phyloP scores from a whole-genome alignment of 37 sponge, comb jelly and placozoan species.

The Chondrilla cf. caribensis region DNA sequence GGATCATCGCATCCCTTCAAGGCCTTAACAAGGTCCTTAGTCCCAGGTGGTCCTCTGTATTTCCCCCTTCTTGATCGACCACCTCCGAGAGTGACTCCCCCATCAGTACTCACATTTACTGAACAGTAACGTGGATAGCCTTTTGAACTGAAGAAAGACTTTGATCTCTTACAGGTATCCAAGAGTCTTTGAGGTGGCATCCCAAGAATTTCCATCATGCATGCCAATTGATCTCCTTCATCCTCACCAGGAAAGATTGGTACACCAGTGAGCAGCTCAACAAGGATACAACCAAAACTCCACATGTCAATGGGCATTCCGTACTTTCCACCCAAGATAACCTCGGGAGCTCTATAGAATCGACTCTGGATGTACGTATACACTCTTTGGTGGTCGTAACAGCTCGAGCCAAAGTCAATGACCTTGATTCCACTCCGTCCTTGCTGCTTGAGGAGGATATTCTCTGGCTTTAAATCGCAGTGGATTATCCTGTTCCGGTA shows the following conservation, averaged over 20 bases:
- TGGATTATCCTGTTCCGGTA: conserved; percentile 97
- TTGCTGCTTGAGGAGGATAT: conserved; percentile 89
- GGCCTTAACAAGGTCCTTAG: conserved; percentile 85
- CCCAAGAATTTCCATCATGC: conserved; percentile 89
- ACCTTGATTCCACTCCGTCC: conserved; percentile 96
- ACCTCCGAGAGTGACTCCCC: conserved; percentile 52
- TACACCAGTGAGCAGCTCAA: conserved; percentile 89
- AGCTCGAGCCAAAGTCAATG: conserved; percentile 95
- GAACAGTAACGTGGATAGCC: conserved; percentile 80
- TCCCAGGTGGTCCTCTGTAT: conserved; percentile 71
- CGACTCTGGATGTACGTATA: conserved; percentile 97
- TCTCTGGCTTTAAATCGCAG: conserved; percentile 99
- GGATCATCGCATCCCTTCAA: conserved; percentile 91
- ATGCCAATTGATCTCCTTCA: conserved; percentile 91
- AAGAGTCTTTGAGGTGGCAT: conserved; percentile 79
- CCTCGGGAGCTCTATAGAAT: conserved; percentile 95
- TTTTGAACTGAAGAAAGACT: conserved; percentile 76
- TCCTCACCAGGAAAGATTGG: conserved; percentile 94
- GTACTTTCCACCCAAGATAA: conserved; percentile 90
- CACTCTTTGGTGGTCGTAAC: conserved; percentile 92
- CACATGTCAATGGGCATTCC: conserved; percentile 99
- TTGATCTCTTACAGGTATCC: conserved; percentile 69
- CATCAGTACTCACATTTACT: conserved; percentile 63
- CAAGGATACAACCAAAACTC: conserved; percentile 96
- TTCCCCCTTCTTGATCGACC: conserved; percentile 90